A percentile compares a stretch with the other conserved stretches of the same genome.
phyloP scores from a whole-genome alignment of 1,140 invertebrate species.

The Tribolium castaneum region DNA sequence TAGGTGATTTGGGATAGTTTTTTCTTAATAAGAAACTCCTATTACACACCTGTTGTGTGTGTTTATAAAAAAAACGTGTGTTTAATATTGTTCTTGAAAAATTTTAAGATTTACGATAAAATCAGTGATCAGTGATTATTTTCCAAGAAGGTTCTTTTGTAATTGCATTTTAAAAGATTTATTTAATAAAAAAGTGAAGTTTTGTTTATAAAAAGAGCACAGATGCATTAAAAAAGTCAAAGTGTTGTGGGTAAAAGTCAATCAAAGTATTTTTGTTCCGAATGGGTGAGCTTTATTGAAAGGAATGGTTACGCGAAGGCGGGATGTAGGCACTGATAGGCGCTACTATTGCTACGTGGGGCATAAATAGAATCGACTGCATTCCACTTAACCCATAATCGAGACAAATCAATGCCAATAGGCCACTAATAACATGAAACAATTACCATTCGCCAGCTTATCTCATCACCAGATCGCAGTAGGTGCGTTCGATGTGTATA shows the following conservation, averaged over 20 bases:
- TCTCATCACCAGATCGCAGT: constrained; percentile 43
- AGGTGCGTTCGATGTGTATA: constrained; percentile 7
- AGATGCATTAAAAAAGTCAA: neutral
- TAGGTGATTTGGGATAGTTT: no score
- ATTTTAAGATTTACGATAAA: no score
- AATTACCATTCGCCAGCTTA: constrained; percentile 49
- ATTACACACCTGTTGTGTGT: no score
- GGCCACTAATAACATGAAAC: constrained; percentile 53
- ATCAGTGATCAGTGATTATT: no score
- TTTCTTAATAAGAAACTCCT: no score
- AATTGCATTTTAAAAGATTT: no score
- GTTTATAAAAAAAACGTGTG: no score
- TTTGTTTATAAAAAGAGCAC: neutral
- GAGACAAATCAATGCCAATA: constrained; percentile 53
- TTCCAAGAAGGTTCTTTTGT: no score
- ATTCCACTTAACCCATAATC: constrained; percentile 45
- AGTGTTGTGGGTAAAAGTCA: neutral
- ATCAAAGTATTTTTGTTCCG: neutral
- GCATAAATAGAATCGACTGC: constrained; percentile 40
- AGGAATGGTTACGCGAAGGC: neutral
- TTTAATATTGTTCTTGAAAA: no score
- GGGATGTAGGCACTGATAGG: constrained; percentile 22
- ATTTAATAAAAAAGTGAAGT: no score
- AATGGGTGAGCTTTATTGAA: neutral
- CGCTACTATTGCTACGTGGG: constrained; percentile 23